Evolutionary conservation across 2,888 invertebrate genomes (phyloP).

Genomic region (Palloptera scutellata): DNA sequence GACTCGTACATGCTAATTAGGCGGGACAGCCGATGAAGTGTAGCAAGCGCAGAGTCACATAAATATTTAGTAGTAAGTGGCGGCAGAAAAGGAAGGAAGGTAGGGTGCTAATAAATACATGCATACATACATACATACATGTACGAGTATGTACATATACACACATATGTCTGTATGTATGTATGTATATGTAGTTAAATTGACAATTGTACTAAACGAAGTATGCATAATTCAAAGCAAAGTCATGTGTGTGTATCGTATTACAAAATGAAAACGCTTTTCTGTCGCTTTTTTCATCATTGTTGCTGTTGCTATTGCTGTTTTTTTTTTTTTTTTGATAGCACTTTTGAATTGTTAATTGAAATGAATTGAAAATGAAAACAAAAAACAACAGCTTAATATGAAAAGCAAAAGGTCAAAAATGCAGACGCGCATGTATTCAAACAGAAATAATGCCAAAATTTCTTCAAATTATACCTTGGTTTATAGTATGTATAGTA

Average conservation of each 20-base stretch:
- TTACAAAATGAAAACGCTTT: not conserved
- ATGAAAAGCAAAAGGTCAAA: too few species aligned
- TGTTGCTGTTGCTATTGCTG: too few species aligned
- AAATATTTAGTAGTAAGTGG: not conserved
- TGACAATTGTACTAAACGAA: slow-evolving; percentile 8
- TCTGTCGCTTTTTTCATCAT: not conserved
- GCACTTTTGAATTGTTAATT: too few species aligned
- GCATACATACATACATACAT: not conserved
- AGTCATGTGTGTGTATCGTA: not conserved
- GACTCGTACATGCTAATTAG: not conserved
- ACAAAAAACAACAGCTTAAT: too few species aligned
- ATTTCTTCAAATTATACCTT: too few species aligned
- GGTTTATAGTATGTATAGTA: too few species aligned
- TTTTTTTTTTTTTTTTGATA: not conserved
- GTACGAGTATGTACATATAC: not conserved
- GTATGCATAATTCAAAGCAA: not conserved
- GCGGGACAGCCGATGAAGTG: not conserved
- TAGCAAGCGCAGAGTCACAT: not conserved
- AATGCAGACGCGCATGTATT: too few species aligned
- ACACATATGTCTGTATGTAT: not conserved
- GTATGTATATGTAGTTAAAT: slow-evolving; percentile 9
- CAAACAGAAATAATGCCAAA: too few species aligned
- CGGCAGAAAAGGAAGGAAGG: slow-evolving; percentile 21
- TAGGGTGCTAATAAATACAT: slow-evolving; percentile 10
- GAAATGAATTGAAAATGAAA: too few species aligned